A percentile compares a stretch with the other conserved stretches of the same genome.
Evolutionary conservation across 2,113 vertebrate genomes (phyloP).

Genomic region (Capreolus pygargus): DNA sequence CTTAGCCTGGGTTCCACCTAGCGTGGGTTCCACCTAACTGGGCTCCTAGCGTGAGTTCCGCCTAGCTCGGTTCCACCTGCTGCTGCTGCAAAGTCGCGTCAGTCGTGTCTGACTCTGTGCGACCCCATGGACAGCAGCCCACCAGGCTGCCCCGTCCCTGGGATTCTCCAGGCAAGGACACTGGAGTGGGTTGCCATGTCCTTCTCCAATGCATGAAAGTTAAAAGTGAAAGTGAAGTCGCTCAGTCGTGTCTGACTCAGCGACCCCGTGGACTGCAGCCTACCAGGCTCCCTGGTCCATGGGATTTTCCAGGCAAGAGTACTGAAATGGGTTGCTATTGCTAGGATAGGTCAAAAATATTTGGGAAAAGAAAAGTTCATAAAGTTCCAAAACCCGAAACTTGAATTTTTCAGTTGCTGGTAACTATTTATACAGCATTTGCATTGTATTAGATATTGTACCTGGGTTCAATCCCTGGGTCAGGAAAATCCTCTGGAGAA

Average conservation of each 20-base stretch:
- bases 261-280: background rate
- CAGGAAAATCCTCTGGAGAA: background rate
- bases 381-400: background rate
- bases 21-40: background rate
- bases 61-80: background rate
- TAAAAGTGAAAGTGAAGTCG: background rate
- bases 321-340: background rate
- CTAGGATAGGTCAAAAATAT: background rate
- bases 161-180: background rate
- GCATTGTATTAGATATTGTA: background rate
- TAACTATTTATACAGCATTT: background rate
- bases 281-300: background rate
- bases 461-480: background rate
- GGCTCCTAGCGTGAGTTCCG: background rate
- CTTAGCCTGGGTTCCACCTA: background rate
- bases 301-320: background rate
- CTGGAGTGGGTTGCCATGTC: background rate
- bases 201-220: background rate
- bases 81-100: background rate
- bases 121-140: background rate
- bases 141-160: background rate
- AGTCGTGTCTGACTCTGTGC: background rate
- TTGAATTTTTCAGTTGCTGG: background rate
- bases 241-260: background rate
- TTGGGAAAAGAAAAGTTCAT: background rate